These are phyloP conservation scores for Tanypteryx hageni DNA, from an alignment of 2,888 invertebrate genomes.

Conservation along the genomic window DNA sequence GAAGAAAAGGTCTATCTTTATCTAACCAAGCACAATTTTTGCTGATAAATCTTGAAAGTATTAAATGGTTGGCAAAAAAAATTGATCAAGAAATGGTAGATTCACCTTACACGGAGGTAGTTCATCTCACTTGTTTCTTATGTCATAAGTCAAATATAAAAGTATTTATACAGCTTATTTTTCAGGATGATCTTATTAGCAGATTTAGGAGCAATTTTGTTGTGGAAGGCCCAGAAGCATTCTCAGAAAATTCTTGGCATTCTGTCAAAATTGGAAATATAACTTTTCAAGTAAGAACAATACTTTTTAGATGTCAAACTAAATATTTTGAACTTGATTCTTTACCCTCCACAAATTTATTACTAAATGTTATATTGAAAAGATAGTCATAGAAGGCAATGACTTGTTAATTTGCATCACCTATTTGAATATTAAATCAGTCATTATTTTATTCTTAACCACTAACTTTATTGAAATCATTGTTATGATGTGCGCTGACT, in stretches of 20 bases:
- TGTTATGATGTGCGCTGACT: too few relatives aligned
- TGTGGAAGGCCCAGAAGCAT: slow-evolving; percentile 83
- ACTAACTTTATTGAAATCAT: too few relatives aligned
- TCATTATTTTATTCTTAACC: too few relatives aligned
- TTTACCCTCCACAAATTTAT: too few relatives aligned
- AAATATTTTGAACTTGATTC: too few relatives aligned
- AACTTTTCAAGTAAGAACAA: slow-evolving; percentile 79
- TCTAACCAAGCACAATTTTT: slow-evolving; percentile 92
- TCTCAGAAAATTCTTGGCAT: slow-evolving; percentile 87
- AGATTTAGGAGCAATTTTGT: slow-evolving; percentile 96
- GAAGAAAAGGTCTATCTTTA: slow-evolving; percentile 78
- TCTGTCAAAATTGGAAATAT: slow-evolving; percentile 81
- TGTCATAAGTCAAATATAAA: neutral
- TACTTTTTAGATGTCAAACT: neutral
- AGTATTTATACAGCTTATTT: neutral
- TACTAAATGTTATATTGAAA: too few relatives aligned
- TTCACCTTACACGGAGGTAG: neutral
- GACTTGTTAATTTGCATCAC: too few relatives aligned
- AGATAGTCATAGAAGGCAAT: too few relatives aligned
- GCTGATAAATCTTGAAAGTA: slow-evolving; percentile 87
- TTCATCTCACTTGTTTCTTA: too few relatives aligned
- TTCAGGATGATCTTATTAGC: slow-evolving; percentile 80
- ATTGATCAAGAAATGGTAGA: slow-evolving; percentile 72
- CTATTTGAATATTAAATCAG: too few relatives aligned
- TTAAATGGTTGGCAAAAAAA: slow-evolving; percentile 82